These are phyloP conservation scores for Pluvialis apricaria DNA, from an alignment of 2,113 vertebrate species.

Conservation along the genomic window DNA sequence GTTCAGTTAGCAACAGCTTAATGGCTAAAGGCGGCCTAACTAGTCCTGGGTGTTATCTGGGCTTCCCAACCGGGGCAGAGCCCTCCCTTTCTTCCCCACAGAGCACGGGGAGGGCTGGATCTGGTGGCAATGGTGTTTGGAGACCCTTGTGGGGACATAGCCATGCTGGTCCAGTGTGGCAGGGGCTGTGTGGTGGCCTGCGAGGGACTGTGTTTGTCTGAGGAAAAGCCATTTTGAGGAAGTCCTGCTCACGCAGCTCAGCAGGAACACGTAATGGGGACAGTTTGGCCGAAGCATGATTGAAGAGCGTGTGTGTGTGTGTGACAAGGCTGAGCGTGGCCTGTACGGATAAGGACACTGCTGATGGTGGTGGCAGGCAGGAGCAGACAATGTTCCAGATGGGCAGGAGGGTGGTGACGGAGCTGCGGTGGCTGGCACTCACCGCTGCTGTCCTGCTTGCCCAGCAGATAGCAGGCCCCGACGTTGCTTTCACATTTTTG, in stretches of 20 bases:
- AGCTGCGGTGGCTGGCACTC: background rate
- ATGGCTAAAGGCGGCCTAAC: background rate
- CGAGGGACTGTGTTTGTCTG: background rate
- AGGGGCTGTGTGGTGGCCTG: background rate
- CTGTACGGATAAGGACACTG: background rate
- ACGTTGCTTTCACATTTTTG: background rate
- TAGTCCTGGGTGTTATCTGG: background rate
- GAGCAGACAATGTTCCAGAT: rapidly evolving
- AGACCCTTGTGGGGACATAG: rapidly evolving
- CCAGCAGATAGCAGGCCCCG: background rate
- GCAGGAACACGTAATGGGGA: background rate
- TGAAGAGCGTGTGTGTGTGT: background rate
- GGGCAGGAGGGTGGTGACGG: background rate
- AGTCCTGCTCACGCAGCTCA: rapidly evolving
- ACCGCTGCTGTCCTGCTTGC: background rate
- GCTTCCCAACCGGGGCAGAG: background rate
- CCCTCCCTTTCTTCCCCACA: background rate
- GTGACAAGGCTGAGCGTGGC: background rate
- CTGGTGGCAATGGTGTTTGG: background rate
- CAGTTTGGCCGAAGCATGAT: background rate
- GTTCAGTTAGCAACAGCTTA: background rate
- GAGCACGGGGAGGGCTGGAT: background rate
- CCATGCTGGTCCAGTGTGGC: background rate
- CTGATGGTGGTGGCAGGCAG: rapidly evolving
- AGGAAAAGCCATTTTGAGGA: background rate